These are phyloP conservation scores for Heliconius hewitsoni DNA, from an alignment of 1,140 invertebrate species.

Conservation along the genomic window DNA sequence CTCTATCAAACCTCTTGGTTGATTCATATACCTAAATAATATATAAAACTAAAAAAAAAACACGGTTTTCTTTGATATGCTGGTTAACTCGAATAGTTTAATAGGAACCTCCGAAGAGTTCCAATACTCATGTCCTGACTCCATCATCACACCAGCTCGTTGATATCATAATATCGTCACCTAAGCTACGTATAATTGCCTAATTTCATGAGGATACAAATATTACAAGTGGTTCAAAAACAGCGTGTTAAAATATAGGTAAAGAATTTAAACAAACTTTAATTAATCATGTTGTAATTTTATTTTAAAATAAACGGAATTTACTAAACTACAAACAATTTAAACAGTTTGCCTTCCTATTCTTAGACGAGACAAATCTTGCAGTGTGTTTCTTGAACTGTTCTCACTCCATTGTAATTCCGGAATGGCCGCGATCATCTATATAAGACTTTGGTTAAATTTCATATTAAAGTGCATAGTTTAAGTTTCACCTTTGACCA, in stretches of 20 bases:
- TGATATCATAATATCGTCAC: too few relatives aligned
- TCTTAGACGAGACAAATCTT: constrained; percentile 62
- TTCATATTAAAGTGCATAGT: not conserved
- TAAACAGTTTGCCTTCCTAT: constrained; percentile 55
- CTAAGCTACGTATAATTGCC: too few relatives aligned
- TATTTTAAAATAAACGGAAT: not conserved
- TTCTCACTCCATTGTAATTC: constrained; percentile 71
- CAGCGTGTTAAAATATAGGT: not conserved
- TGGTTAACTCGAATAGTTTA: too few relatives aligned
- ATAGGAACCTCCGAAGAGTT: too few relatives aligned
- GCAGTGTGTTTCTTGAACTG: constrained; percentile 68
- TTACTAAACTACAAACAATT: constrained; percentile 5
- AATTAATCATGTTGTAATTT: not conserved
- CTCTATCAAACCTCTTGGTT: too few relatives aligned
- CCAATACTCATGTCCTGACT: too few relatives aligned
- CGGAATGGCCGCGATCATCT: constrained; percentile 67
- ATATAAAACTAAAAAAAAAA: too few relatives aligned
- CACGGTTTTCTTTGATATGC: too few relatives aligned
- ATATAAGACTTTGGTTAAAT: constrained; percentile 11
- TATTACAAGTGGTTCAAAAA: not conserved
- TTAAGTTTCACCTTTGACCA: not conserved
- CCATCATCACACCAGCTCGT: too few relatives aligned
- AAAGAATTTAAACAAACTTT: not conserved
- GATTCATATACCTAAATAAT: too few relatives aligned
- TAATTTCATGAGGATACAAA: too few relatives aligned